These are phyloP conservation scores for Tortricodes alternella DNA, from an alignment of 2,888 invertebrate genomes.

Conservation along the genomic window DNA sequence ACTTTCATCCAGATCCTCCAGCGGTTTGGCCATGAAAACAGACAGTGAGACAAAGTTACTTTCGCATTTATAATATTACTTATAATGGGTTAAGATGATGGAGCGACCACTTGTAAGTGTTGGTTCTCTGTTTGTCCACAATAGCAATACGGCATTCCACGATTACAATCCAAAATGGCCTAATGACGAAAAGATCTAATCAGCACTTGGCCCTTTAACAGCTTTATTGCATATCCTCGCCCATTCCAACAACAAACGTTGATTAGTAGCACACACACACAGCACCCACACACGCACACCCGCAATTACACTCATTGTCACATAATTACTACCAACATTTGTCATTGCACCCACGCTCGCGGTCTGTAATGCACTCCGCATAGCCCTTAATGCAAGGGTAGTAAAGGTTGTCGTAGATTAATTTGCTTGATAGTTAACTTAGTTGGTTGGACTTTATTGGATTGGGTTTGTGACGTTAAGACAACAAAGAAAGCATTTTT, in stretches of 20 bases:
- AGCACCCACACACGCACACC: conserved; percentile 34
- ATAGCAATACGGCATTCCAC: conserved; percentile 9
- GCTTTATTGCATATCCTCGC: conserved; percentile 42
- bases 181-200: conserved; percentile 29
- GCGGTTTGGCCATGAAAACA: too few relatives aligned
- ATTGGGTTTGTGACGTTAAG: conserved; percentile 34
- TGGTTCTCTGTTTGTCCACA: background rate
- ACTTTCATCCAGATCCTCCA: too few relatives aligned
- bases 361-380: conserved; percentile 36
- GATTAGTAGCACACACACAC: conserved; percentile 60
- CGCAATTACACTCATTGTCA: conserved; percentile 78
- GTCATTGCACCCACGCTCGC: conserved; percentile 68
- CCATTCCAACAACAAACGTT: conserved; percentile 54
- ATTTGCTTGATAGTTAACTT: conserved; percentile 13
- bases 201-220: conserved; percentile 29
- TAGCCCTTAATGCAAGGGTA: conserved; percentile 41
- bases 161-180: conserved; percentile 20
- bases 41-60: too few relatives aligned
- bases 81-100: too few relatives aligned
- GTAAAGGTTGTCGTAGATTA: conserved; percentile 42
- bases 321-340: conserved; percentile 74
- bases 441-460: conserved; percentile 22
- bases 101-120: too few relatives aligned
- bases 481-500: conserved; percentile 29
- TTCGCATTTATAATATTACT: too few relatives aligned